These are phyloP conservation scores for Acanthurus leucopareius DNA, from an alignment of 2,797 vertebrate species.

Conservation along the genomic window DNA sequence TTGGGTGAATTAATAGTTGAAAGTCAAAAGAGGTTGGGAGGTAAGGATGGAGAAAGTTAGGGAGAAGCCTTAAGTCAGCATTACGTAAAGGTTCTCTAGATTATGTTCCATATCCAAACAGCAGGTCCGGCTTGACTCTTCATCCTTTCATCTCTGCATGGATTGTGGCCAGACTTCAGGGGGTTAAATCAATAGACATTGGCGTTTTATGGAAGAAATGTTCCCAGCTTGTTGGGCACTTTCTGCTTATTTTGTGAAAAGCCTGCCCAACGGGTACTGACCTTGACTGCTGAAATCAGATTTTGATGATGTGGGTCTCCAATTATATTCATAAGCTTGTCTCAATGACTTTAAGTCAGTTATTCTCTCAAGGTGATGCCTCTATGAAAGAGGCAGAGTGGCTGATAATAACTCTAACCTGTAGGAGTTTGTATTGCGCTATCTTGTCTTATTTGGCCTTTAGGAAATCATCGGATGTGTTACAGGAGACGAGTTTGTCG, in stretches of 20 bases:
- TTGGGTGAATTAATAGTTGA: conserved; percentile 27
- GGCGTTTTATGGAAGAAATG: conserved; percentile 58
- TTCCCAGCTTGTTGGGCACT: conserved; percentile 38
- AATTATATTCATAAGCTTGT: conserved; percentile 3
- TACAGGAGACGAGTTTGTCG: conserved; percentile 46
- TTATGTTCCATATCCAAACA: conserved; percentile 30
- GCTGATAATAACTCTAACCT: conserved; percentile 20
- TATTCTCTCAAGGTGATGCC: conserved; percentile 26
- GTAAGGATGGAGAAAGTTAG: conserved; percentile 11
- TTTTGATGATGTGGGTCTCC: conserved; percentile 11
- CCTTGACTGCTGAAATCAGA: conserved; percentile 31
- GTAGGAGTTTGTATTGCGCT: conserved; percentile 17
- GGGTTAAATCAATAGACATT: conserved; percentile 61
- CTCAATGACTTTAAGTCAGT: conserved; percentile 9
- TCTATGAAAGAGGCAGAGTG: conserved; percentile 1
- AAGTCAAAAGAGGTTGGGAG: conserved; percentile 35
- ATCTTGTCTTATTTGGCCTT: conserved; percentile 46
- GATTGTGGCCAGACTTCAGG: conserved; percentile 54
- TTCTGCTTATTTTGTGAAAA: conserved; percentile 54
- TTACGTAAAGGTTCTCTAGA: conserved; percentile 32
- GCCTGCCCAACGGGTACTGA: conserved; percentile 7
- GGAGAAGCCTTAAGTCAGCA: conserved; percentile 40
- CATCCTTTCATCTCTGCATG: conserved; percentile 54
- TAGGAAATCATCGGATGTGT: conserved; percentile 47
- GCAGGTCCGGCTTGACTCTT: conserved; percentile 46